Evolutionary conservation across 2,113 vertebrate genomes (phyloP), one percentile per base, ranked within the genome.

Genomic region (Thunnus thynnus): DNA sequence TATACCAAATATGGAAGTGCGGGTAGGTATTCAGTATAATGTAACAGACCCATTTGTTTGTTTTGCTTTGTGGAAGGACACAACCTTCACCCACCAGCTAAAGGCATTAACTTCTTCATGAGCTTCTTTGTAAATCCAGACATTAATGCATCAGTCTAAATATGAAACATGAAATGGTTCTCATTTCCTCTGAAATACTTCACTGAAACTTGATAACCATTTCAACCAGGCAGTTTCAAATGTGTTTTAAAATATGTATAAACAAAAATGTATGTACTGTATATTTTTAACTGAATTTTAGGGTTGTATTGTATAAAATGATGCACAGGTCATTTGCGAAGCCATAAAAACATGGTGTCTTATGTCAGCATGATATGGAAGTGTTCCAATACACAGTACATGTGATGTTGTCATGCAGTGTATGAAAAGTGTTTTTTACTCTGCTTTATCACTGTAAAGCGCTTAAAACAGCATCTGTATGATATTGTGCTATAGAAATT

Each of bases 1-100:
- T 76, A 76, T 76, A 76, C 73, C 73, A 66, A 76, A 76, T 55
- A 76, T 66, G 73, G 73, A 76, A 66, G 73, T 57, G 52, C 36
- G 62, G 73, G 73, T 76, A 67, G 65, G 65, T 67, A 13, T 11
- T n/a, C 25, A 8, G 62, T 8, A 8, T 3, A 63, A 46, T 64
- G 44, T 67, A 67, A 67, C 11, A n/a, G 65, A 52, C 48, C 32
- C 16, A 30, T 18, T 12, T 32, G 22, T 47, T 13, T 75, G 22
- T 12, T 54, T 66, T 75, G 22, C 12, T 54, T 66, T 10, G 17
- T 20, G 25, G 12, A 66, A 66, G 44, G 52, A 30, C 62, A 48
- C 22, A 27, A 54, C 52, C 51, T 66, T 47, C 65, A 51, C 11
- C 22, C 20, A 25, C 22, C 20, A 11, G 44, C 20, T 46, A 20